Conservation (phyloP, 2,888 invertebrate genomes). For the Pseudoips prasinana region DNA sequence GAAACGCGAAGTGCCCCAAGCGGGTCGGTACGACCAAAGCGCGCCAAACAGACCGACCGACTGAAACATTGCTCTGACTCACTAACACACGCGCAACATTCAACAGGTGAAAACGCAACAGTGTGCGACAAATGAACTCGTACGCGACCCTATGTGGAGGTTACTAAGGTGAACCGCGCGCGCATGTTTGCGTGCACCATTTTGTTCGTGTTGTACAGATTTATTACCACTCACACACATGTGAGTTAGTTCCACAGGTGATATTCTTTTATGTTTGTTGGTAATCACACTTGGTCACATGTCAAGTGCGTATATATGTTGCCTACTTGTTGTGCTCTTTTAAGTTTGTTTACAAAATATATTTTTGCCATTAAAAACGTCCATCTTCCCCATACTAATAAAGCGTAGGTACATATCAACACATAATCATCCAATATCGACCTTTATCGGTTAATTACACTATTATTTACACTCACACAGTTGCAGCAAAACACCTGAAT, state of each 20-base stretch:
- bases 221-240: slow-evolving; percentile 48
- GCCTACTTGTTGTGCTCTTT: slow-evolving; percentile 74
- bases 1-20: slow-evolving; percentile 33
- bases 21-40: slow-evolving; percentile 64
- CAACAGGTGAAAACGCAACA: slow-evolving; percentile 76
- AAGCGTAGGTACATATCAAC: slow-evolving; percentile 31
- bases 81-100: slow-evolving; percentile 61
- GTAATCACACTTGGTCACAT: slow-evolving; percentile 67
- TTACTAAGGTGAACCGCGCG: slow-evolving; percentile 60
- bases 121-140: slow-evolving; percentile 69
- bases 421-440: slow-evolving; percentile 31
- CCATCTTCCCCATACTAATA: slow-evolving; percentile 45
- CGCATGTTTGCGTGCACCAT: slow-evolving; percentile 66
- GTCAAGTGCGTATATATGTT: slow-evolving; percentile 64
- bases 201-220: slow-evolving; percentile 73
- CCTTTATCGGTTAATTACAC: slow-evolving; percentile 23
- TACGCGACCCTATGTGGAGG: slow-evolving; percentile 70
- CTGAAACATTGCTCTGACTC: slow-evolving; percentile 66
- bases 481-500: slow-evolving; percentile 4
- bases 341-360: slow-evolving; percentile 61
- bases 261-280: slow-evolving; percentile 56
- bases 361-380: slow-evolving; percentile 46
- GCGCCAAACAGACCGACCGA: slow-evolving; percentile 72
- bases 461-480: slow-evolving; percentile 16
- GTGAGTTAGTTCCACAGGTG: slow-evolving; percentile 57